Percentiles rank a stretch among this genome's conserved stretches.
These are phyloP conservation scores for Tarsius wallacei DNA, from an alignment of 2,797 vertebrate genomes.

Conservation along the genomic window DNA sequence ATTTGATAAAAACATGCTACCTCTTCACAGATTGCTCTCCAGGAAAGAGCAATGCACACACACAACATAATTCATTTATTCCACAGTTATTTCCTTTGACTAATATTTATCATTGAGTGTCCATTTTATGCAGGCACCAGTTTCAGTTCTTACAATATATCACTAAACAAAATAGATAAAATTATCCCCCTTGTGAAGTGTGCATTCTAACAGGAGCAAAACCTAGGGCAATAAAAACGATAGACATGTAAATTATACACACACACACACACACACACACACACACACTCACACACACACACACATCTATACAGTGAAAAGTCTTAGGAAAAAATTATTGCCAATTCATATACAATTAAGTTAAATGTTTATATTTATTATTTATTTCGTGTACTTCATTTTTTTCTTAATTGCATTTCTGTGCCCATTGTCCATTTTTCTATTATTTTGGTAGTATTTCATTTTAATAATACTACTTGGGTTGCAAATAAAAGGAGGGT, in stretches of 20 bases:
- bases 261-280: too few relatives aligned
- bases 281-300: too few relatives aligned
- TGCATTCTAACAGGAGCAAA: neutral
- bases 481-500: neutral
- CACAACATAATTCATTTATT: neutral
- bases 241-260: neutral
- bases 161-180: slow-evolving; percentile 36
- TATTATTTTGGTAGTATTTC: neutral
- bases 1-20: slow-evolving; percentile 26
- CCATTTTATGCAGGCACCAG: neutral
- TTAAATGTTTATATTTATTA: neutral
- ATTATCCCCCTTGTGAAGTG: neutral
- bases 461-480: slow-evolving; percentile 35
- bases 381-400: slow-evolving; percentile 1
- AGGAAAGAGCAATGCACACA: neutral
- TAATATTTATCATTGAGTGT: neutral
- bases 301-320: neutral
- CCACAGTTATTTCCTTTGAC: neutral
- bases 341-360: neutral
- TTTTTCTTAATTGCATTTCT: slow-evolving; percentile 5
- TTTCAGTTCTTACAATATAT: slow-evolving; percentile 37
- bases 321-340: neutral
- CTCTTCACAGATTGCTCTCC: neutral
- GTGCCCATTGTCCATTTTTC: neutral
- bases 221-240: neutral